Evolutionary conservation across 2,113 vertebrate species (phyloP), one percentile per base, ranked within the genome.

Genomic region (Motacilla alba): DNA sequence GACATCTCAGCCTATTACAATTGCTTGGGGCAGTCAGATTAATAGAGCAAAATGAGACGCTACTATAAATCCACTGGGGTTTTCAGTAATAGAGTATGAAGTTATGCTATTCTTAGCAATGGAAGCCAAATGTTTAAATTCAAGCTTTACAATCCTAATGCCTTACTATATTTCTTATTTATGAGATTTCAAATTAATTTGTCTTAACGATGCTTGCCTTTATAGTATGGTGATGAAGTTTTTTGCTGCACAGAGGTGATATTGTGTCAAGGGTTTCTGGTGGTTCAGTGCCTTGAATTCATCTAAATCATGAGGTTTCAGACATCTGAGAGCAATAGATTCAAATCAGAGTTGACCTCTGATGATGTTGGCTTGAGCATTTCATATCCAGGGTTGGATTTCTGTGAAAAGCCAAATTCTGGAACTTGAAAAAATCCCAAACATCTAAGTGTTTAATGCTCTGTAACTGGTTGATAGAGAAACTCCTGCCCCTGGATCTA

Each of bases 41-140:
- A 91, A 93, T 90, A 77, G 86, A 88, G 35, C 43, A 93, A 88
- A 93, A 92, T 92, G 68, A 90, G 86, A 89, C 83, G n/a, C 60
- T 79, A 15, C 72, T 80, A 35, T 94, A 90, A 94, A 88, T 94
- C 75, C 55, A 63, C 41, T 37, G 35, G 18, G 1, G 1, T 52
- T 87, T 86, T 78, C 70, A 62, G 74, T 79, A 72, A 84, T 43
- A 50, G 77, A 77, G 41, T 52, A 47, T 58, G 67, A 93, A 81
- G 37, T 27, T 84, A 26, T 80, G 56, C 75, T 94, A 30, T 83
- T 79, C 27, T 70, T 91, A 73, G 77, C 31, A 66, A 16, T 78
- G 53, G 63, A 70, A 93, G 49, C 70, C 33, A 69, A 82, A 74
- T 58, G 41, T 79, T 91, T 91, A 74, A 78, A 85, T 92, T 89